phyloP scores from a whole-genome alignment of 1,140 invertebrate genomes.

The Triops longicaudatus region DNA sequence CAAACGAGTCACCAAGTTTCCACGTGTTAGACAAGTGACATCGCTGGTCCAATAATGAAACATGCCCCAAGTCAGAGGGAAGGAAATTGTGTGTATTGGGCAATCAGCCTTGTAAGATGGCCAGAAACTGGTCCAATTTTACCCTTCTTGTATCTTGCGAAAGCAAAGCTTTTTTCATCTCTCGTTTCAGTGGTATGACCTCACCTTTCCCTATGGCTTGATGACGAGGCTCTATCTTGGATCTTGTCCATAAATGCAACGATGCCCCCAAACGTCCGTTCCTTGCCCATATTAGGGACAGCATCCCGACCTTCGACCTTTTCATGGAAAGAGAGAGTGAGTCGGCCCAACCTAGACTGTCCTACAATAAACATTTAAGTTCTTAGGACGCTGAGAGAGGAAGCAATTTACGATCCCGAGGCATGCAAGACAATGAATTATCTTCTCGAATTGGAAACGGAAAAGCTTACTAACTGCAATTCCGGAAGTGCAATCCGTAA shows the following conservation, averaged over 20 bases:
- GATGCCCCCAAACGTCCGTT: not conserved
- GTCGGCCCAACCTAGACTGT: not conserved
- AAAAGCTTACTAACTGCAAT: too few relatives aligned
- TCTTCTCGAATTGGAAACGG: too few relatives aligned
- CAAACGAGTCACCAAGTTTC: not conserved
- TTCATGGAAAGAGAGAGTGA: slow-evolving; percentile 15
- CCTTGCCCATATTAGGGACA: slow-evolving; percentile 10
- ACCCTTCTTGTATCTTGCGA: not conserved
- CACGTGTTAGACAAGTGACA: not conserved
- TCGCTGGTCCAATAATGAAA: too few relatives aligned
- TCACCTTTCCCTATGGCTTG: slow-evolving; percentile 14
- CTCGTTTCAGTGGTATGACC: not conserved
- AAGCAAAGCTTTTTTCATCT: not conserved
- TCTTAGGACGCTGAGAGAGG: too few relatives aligned
- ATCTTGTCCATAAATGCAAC: slow-evolving; percentile 4
- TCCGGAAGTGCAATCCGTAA: too few relatives aligned
- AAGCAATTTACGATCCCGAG: too few relatives aligned
- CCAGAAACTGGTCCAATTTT: not conserved
- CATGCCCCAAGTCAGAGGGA: too few relatives aligned
- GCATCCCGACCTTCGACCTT: slow-evolving; percentile 7
- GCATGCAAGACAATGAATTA: too few relatives aligned
- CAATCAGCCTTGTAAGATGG: too few relatives aligned
- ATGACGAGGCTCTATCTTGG: slow-evolving; percentile 6
- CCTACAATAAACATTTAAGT: not conserved
- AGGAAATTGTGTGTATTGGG: too few relatives aligned